Percentiles rank a stretch among this genome's conserved stretches.
These are phyloP conservation scores for Gambusia yucatana DNA, from an alignment of 2,797 vertebrate species.

Conservation along the genomic window DNA sequence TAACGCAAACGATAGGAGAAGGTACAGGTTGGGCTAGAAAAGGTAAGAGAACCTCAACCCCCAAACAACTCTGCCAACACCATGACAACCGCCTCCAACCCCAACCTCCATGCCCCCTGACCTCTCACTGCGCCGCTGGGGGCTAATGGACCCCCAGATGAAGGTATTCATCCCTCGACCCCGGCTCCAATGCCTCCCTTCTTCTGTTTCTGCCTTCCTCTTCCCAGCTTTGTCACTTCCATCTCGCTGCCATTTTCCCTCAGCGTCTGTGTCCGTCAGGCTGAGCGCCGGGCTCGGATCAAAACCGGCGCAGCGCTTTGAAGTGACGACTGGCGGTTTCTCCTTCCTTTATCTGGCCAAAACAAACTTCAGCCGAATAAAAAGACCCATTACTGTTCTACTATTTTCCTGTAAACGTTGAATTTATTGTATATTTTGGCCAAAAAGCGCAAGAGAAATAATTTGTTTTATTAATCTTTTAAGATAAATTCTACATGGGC, in stretches of 20 bases:
- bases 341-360: slow-evolving; percentile 7
- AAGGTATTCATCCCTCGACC: slow-evolving; percentile 55
- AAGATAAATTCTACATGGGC: background rate
- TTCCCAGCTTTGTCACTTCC: slow-evolving; percentile 49
- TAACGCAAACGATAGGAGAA: slow-evolving; percentile 26
- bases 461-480: background rate
- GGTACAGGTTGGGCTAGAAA: slow-evolving; percentile 48
- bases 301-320: slow-evolving; percentile 67
- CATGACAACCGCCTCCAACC: slow-evolving; percentile 18
- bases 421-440: background rate
- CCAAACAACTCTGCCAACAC: background rate
- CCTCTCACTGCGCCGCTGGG: slow-evolving; percentile 54
- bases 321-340: slow-evolving; percentile 61
- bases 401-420: background rate
- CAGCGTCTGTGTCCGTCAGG: slow-evolving; percentile 49
- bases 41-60: slow-evolving; percentile 32
- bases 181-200: slow-evolving; percentile 25
- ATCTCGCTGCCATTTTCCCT: slow-evolving; percentile 44
- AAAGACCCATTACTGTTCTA: slow-evolving; percentile 17
- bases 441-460: background rate
- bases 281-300: slow-evolving; percentile 73
- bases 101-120: slow-evolving; percentile 33
- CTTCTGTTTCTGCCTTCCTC: slow-evolving; percentile 35
- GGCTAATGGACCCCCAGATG: slow-evolving; percentile 52
- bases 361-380: slow-evolving; percentile 16